Percentiles rank a stretch among this genome's conserved stretches.
Conservation (phyloP, 2,113 vertebrate genomes). For the Heterotilapia buettikoferi region DNA sequence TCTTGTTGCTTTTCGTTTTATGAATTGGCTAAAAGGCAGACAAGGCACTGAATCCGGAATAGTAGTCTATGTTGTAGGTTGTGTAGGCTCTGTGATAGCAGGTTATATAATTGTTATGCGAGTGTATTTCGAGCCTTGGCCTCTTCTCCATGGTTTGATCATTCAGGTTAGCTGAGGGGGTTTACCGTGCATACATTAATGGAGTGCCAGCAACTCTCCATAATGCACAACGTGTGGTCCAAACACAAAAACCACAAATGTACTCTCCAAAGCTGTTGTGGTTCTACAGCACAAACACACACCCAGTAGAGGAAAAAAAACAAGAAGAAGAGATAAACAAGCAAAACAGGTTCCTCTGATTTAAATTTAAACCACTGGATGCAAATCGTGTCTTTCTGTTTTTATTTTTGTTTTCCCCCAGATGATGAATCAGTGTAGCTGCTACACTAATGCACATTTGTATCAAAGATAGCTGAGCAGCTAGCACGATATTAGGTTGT, state of each 20-base stretch:
- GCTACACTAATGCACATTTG: no score
- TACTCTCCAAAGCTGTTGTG: neutral
- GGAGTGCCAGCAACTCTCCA: neutral
- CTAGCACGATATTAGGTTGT: no score
- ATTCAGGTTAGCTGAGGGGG: neutral
- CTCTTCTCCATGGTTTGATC: neutral
- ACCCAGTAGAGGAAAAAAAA: neutral
- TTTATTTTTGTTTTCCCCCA: neutral
- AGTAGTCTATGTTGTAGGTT: neutral
- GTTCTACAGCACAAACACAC: neutral
- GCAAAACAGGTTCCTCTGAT: neutral
- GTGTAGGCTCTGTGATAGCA: neutral
- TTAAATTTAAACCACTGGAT: fast-evolving
- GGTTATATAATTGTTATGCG: neutral
- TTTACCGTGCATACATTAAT: neutral
- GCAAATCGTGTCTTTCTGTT: neutral
- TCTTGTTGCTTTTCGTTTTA: neutral
- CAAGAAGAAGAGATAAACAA: neutral
- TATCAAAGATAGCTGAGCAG: neutral
- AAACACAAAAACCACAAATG: neutral
- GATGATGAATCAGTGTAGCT: no score
- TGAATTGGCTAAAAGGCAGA: neutral
- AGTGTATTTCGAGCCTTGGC: neutral
- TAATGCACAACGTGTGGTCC: neutral
- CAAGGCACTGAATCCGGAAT: neutral